Evolutionary conservation across 2,113 vertebrate genomes (phyloP), one percentile per base, ranked within the genome.

Genomic region (Albula goreensis): DNA sequence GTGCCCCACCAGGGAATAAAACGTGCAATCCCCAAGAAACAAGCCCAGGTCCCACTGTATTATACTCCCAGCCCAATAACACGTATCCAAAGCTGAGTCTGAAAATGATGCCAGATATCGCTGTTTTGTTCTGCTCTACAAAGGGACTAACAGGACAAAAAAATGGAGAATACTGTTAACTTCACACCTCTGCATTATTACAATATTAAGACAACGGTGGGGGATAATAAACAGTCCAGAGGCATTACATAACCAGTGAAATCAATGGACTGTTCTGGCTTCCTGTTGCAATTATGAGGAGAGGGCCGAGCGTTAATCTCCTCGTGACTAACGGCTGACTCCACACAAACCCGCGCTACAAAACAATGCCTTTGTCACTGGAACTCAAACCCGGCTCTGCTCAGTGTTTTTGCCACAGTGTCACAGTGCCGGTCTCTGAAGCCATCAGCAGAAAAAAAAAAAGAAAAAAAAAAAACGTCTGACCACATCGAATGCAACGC

Each of bases 291-390:
- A 66, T 93, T 94, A 82, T 92, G 79, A 80, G 92, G 93, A 92
- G 91, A 41, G 90, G 92, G 93, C 78, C 60, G 92, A 93, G 94
- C 93, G 93, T 94, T 94, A 94, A 95, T 94, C 93, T 94, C 94
- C 87, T 86, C 89, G 89, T 86, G 92, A 89, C 92, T 91, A 94
- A 93, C 93, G 94, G 93, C 94, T 93, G 93, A 94, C 93, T 90
- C 90, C 89, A 92, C 93, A 94, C 92, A 94, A 93, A 85, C 83
- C 31, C 17, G 66, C 82, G 83, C 83, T 78, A 49, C 77, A 82
- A 80, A 89, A 86, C 50, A 50, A 84, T 57, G 51, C 85, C 56
- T 41, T 57, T 78, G 56, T 60, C 48, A 31, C 51, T 57, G 82
- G 48, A 77, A 83, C 85, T 81, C 48, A 41, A 66, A 63, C 3